Base-by-base conservation (phyloP, 35 echinoderm and acorn worm genomes). In the Amphiura filiformis region DNA sequence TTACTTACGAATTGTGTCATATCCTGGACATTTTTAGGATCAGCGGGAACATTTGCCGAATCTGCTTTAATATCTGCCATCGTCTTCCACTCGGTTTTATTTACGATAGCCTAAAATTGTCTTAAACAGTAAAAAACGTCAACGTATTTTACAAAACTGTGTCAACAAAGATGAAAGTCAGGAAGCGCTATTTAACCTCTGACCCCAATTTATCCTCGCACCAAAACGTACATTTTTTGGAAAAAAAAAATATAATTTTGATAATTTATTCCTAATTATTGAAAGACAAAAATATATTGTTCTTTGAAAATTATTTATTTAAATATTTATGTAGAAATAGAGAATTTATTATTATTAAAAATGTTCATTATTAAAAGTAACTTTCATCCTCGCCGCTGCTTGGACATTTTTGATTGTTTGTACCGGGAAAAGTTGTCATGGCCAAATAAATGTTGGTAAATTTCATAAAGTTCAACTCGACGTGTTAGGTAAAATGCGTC, bases 1-100 rank as follows among this genome's bases (percentile, higher is more conserved):
- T n/a, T 49, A 91, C 91, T 93, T 77, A 93, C 91, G 88, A 93
- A 93, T 70, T 93, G 86, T 78, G 91, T 88, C 38, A 93, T 82
- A 56, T 93, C 91, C 40, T 92, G 91, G 20, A 92, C 91, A 88
- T 92, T 92, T 81, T 92, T 92, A 13, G 84, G 84, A 77, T 93
- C 91, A 44, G 84, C 78, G 26, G 86, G 86, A 52, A 36, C 86
- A 76, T 56, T 76, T 17, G 38, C 81, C 34, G 76, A 40, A 35
- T 93, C 91, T 78, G 78, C 28, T 52, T 93, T 93, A 34, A 83
- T 88, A 34, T 82, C 91, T 39, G 90, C 80, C 90, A 92, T 92
- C 34, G 34, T 83, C 0, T 34, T 11, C 7, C 20, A 20, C 7
- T 11, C 7, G 44, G 20, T 7, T 52, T 52, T 52, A 20, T 52